Conservation (phyloP, 2,888 invertebrate species). For the Drosophila algonquin region DNA sequence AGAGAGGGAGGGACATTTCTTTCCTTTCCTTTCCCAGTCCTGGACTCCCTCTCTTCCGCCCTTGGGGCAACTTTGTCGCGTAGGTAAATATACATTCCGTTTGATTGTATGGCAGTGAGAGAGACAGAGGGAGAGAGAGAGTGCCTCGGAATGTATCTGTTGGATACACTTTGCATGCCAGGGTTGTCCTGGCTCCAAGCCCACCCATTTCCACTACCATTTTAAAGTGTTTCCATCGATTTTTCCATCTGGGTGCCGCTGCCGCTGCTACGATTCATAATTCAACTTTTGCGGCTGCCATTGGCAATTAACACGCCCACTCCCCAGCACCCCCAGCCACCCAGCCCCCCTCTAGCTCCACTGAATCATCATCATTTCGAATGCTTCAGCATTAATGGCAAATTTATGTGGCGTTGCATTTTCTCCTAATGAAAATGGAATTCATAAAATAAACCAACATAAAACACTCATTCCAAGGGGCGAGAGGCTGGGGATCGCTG, state of each 20-base stretch:
- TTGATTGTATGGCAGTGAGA: constrained; percentile 24
- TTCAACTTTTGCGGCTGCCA: constrained; percentile 46
- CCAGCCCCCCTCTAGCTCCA: background rate
- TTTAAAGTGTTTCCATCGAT: constrained; percentile 55
- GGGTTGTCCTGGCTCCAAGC: constrained; percentile 45
- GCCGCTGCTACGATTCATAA: constrained; percentile 34
- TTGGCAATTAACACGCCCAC: constrained; percentile 64
- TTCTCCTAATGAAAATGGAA: constrained; percentile 54
- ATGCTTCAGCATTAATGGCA: constrained; percentile 28
- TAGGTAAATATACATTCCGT: constrained; percentile 66
- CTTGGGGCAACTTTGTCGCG: constrained; percentile 64
- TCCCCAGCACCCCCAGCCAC: background rate
- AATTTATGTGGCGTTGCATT: constrained; percentile 72
- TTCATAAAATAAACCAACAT: constrained; percentile 57
- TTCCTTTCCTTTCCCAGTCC: background rate
- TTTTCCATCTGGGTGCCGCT: constrained; percentile 17
- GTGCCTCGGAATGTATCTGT: constrained; percentile 40
- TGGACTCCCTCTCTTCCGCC: constrained; percentile 21
- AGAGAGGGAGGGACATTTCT: constrained; percentile 14
- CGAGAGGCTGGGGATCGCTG: background rate
- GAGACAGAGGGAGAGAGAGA: constrained; percentile 18
- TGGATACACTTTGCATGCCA: constrained; percentile 42
- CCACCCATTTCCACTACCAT: constrained; percentile 9
- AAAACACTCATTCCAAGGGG: constrained; percentile 37
- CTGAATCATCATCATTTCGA: constrained; percentile 32